Percentiles rank a stretch among this genome's conserved stretches.
These are phyloP conservation scores for Enteromius paludinosus DNA, from an alignment of 2,797 vertebrate species.

Conservation along the genomic window DNA sequence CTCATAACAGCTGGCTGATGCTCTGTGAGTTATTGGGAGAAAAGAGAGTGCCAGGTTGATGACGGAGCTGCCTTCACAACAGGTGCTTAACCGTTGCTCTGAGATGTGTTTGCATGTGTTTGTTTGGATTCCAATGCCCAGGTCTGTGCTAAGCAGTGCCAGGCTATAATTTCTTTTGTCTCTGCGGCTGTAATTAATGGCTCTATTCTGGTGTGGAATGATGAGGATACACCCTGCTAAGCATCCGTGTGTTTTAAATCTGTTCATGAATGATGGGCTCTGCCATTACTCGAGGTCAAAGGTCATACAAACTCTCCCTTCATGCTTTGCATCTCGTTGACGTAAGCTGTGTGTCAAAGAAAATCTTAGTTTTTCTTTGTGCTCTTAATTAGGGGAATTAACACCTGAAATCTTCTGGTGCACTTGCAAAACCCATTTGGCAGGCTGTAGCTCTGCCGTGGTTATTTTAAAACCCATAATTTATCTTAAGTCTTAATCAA, in stretches of 20 bases:
- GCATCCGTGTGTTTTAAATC: conserved; percentile 33
- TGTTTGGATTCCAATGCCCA: neutral
- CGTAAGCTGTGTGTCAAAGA: neutral
- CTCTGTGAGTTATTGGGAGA: neutral
- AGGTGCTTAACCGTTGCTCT: neutral
- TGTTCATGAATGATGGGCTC: neutral
- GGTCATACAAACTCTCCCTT: conserved; percentile 34
- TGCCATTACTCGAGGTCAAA: conserved; percentile 8
- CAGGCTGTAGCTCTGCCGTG: neutral
- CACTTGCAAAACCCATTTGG: conserved; percentile 23
- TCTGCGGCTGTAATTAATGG: conserved; percentile 31
- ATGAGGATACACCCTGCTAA: conserved; percentile 27
- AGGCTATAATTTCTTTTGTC: conserved; percentile 17
- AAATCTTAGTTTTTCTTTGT: neutral
- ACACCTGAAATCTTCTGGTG: conserved; percentile 11
- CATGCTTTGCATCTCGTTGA: neutral
- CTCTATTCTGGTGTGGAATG: conserved; percentile 32
- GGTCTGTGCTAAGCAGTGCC: conserved; percentile 33
- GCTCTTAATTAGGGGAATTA: conserved; percentile 27
- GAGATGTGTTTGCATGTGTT: conserved; percentile 5
- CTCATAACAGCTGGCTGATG: neutral
- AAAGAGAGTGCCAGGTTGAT: neutral
- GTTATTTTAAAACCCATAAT: conserved; percentile 31
- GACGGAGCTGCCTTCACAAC: neutral
- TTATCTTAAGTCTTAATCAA: conserved; percentile 20